Base-by-base conservation (phyloP, 1,140 invertebrate species). In the Ostrea denselamellosa region DNA sequence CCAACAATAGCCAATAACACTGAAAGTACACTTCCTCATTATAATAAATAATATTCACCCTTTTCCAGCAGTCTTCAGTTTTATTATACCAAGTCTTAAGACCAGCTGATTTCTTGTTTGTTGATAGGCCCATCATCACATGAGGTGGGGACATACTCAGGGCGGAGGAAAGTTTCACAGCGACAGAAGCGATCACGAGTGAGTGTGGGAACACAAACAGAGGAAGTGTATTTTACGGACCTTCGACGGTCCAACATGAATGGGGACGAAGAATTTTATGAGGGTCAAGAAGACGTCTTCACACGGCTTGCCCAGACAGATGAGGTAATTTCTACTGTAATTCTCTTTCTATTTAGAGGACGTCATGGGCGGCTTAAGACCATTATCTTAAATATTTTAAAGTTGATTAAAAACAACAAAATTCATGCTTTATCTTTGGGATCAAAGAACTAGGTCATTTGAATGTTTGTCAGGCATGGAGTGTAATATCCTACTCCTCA, bases 121-220 rank as follows among this genome's bases (percentile, higher is more conserved):
- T 9, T 84, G 44, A 28, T 25, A 85, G 71, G 58, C 84, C 58
- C 89, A 92, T 90, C 90, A 19, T 88, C 90, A 65, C 90, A 91
- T 58, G 89, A 93, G 85, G 91, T 93, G 71, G 87, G 94, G 56
- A 94, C 94, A n/a, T 90, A 94, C 86, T 90, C 92, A 34, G 88
- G 91, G 71, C 94, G 94, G 89, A 90, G 93, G 19, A 93, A 94
- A 88, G 94, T 94, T 89, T 94, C 94, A 14, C 93, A 94, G 88
- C 92, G 94, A 51, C 93, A 94, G 85, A 92, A 92, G 83, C 89
- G 90, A 34, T 89, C 86, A 14, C 87, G 91, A 8, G 87, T 91
- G 10, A 92, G 92, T 82, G 92, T 92, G 44, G 90, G 91, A 5
- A 94, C 93, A n/a, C 94, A 94, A 90, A 94, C 94, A 44, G 93